A percentile compares a stretch with the other conserved stretches of the same genome.
Conservation (phyloP, 2,113 vertebrate genomes). For the Cyprinodon variegatus region DNA sequence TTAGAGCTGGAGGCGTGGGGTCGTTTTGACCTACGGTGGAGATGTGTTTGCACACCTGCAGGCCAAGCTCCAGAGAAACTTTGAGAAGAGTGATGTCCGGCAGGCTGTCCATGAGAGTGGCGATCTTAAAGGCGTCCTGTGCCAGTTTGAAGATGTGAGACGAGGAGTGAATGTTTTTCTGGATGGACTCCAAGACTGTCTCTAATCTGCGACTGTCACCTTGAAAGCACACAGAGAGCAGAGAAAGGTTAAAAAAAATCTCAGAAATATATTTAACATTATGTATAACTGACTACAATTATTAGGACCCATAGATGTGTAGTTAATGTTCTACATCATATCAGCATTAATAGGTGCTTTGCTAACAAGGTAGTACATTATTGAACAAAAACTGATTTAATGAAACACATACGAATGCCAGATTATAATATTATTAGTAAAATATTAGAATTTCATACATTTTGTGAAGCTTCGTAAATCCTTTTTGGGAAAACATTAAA, state of each 20-base stretch:
- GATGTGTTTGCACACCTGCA: conserved; percentile 84
- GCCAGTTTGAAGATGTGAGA: conserved; percentile 98
- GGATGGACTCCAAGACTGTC: conserved; percentile 97
- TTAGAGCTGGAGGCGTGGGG: neutral
- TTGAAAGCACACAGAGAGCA: conserved; percentile 57
- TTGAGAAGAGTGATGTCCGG: conserved; percentile 96
- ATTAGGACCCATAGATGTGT: no score
- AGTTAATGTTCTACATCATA: no score
- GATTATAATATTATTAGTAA: no score
- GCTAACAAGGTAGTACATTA: no score
- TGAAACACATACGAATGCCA: no score
- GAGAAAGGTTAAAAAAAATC: neutral
- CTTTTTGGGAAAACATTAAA: no score
- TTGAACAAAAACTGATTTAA: no score
- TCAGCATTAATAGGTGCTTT: no score
- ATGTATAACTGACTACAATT: no score
- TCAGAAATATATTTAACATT: no score
- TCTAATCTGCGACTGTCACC: conserved; percentile 95
- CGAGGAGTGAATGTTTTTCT: conserved; percentile 98
- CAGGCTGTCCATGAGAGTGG: conserved; percentile 92
- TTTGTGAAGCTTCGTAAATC: no score
- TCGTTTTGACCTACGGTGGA: neutral
- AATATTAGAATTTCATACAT: no score
- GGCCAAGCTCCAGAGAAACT: conserved; percentile 95
- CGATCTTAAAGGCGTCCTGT: conserved; percentile 98